Percentiles rank a stretch among this genome's conserved stretches.
Evolutionary conservation across 1,140 invertebrate genomes (phyloP).

Genomic region (Bilobella aurantiaca): DNA sequence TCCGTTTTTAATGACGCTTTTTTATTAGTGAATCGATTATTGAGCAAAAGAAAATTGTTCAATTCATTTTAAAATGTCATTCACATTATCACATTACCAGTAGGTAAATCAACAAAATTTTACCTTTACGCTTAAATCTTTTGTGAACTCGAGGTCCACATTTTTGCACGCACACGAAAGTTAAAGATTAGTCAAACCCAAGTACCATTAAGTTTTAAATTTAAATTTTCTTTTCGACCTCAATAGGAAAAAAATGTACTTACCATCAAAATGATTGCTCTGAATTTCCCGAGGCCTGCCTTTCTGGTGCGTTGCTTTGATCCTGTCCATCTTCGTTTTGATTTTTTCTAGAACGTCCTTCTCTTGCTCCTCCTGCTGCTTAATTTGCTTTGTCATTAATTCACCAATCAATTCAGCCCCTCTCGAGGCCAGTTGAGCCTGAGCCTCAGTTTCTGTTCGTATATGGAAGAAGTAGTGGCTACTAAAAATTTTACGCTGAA

Average conservation of each 20-base stretch:
- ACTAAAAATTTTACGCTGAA: constrained; percentile 82
- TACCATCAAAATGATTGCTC: constrained; percentile 59
- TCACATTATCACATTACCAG: no score
- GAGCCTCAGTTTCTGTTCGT: constrained; percentile 72
- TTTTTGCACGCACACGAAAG: no score
- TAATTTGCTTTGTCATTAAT: constrained; percentile 73
- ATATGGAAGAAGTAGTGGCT: constrained; percentile 95
- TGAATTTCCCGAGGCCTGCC: constrained; percentile 42
- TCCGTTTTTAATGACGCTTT: no score
- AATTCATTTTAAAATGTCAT: not conserved
- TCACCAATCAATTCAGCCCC: constrained; percentile 90
- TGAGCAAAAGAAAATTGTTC: no score
- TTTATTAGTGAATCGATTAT: no score
- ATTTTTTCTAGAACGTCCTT: constrained; percentile 80
- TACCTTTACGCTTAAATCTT: not conserved
- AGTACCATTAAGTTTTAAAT: no score
- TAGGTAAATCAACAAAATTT: not conserved
- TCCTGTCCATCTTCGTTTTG: constrained; percentile 91
- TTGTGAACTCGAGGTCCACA: not conserved
- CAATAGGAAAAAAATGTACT: no score
- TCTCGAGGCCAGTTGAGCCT: constrained; percentile 82
- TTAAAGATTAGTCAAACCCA: no score
- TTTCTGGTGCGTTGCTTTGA: constrained; percentile 75
- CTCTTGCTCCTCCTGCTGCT: constrained; percentile 74
- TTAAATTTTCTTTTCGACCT: not conserved